Percentiles rank a stretch among this genome's conserved stretches.
These are phyloP conservation scores for Noctua pronuba DNA, from an alignment of 2,888 invertebrate species.

Conservation along the genomic window DNA sequence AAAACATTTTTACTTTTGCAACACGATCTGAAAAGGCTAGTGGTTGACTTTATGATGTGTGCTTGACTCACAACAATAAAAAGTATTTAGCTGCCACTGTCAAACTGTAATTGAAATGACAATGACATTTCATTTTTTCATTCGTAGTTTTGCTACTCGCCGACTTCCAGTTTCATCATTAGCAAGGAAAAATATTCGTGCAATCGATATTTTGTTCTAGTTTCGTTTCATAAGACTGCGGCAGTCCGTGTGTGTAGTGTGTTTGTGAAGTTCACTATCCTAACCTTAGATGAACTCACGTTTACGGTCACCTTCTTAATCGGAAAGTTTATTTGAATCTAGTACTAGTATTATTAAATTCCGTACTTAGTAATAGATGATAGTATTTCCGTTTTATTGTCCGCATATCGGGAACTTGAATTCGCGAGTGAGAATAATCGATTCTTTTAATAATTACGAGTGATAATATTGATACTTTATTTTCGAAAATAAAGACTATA, in stretches of 20 bases:
- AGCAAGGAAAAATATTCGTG: slow-evolving; percentile 35
- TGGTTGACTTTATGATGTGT: background rate
- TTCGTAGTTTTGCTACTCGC: slow-evolving; percentile 13
- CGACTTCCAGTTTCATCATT: slow-evolving; percentile 30
- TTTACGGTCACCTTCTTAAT: slow-evolving; percentile 50
- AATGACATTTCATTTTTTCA: background rate
- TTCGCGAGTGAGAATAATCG: slow-evolving; percentile 32
- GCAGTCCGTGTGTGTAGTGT: slow-evolving; percentile 40
- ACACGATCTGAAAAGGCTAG: slow-evolving; percentile 9
- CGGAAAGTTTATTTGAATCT: slow-evolving; percentile 45
- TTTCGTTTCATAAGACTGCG: slow-evolving; percentile 64
- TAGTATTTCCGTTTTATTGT: slow-evolving; percentile 1
- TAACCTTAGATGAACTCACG: slow-evolving; percentile 58
- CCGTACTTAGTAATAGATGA: slow-evolving; percentile 13
- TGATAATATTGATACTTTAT: slow-evolving; percentile 28
- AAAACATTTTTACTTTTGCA: background rate
- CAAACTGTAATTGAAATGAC: slow-evolving; percentile 14
- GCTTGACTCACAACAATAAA: background rate
- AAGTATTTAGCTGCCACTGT: slow-evolving; percentile 14
- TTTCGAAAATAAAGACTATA: slow-evolving; percentile 4
- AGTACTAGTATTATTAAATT: slow-evolving; percentile 18
- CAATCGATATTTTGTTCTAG: slow-evolving; percentile 63
- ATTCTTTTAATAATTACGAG: slow-evolving; percentile 18
- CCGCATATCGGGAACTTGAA: slow-evolving; percentile 1
- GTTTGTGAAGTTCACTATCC: slow-evolving; percentile 30